phyloP scores from a whole-genome alignment of 2,888 invertebrate species.

The Malachius bipustulatus region DNA sequence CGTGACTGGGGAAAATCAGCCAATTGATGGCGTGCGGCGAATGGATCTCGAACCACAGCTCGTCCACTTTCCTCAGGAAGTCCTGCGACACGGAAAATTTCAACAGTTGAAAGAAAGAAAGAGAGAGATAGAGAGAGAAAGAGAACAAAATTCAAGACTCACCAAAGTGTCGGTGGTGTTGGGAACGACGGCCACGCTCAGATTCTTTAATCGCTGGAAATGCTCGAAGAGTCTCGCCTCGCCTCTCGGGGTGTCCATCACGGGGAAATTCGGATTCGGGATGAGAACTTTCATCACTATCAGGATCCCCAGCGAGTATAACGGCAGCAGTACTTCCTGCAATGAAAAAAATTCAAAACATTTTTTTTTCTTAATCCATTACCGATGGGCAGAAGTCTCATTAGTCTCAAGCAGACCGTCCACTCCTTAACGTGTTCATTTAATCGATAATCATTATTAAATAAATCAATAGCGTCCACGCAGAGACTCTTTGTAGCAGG shows the following conservation, averaged over 20 bases:
- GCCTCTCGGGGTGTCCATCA: slow-evolving; percentile 50
- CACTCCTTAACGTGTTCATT: too few relatives aligned
- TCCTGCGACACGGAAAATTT: slow-evolving; percentile 35
- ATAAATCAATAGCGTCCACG: too few relatives aligned
- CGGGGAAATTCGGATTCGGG: slow-evolving; percentile 65
- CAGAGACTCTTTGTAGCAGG: too few relatives aligned
- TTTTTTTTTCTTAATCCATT: slow-evolving; percentile 1
- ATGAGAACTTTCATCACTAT: slow-evolving; percentile 61
- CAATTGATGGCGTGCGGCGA: slow-evolving; percentile 48
- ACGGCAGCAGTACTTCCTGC: slow-evolving; percentile 67
- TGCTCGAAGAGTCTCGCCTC: slow-evolving; percentile 43
- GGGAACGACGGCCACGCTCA: slow-evolving; percentile 58
- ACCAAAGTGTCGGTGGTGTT: slow-evolving; percentile 45
- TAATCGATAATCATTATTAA: too few relatives aligned
- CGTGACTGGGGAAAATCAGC: slow-evolving; percentile 50
- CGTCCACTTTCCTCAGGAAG: slow-evolving; percentile 53
- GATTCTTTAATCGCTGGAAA: slow-evolving; percentile 44
- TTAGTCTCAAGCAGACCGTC: too few relatives aligned
- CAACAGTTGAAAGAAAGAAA: background rate
- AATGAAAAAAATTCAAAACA: slow-evolving; percentile 20
- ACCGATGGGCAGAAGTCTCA: too few relatives aligned
- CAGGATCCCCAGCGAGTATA: slow-evolving; percentile 63
- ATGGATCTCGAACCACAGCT: slow-evolving; percentile 42
- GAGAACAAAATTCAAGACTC: slow-evolving; percentile 13
- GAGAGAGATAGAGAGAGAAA: background rate